phyloP scores from a whole-genome alignment of 2,113 vertebrate genomes.

The Taurulus bubalis region DNA sequence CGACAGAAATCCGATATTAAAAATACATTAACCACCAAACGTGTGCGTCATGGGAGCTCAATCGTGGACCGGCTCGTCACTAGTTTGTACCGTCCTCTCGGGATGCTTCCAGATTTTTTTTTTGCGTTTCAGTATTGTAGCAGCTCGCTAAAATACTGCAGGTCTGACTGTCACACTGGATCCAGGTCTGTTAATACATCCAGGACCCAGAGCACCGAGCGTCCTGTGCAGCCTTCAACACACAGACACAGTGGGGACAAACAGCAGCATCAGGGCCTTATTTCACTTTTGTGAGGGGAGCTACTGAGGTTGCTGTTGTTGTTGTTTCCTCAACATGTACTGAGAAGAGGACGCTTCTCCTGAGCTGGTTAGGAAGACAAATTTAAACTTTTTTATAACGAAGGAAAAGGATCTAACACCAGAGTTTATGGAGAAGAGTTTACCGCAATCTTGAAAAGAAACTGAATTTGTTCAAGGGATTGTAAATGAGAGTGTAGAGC shows the following conservation, averaged over 20 bases:
- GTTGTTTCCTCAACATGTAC: neutral
- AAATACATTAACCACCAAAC: too few species aligned
- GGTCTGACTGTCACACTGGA: neutral
- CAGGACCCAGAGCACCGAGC: conserved; percentile 11
- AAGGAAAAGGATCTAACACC: neutral
- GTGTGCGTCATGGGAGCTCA: too few species aligned
- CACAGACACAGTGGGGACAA: neutral
- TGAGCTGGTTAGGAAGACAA: neutral
- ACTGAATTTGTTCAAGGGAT: neutral
- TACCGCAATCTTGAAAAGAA: neutral
- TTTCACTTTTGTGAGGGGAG: neutral
- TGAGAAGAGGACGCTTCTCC: neutral
- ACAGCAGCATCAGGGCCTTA: conserved; percentile 32
- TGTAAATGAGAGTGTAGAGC: neutral
- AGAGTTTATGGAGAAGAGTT: neutral
- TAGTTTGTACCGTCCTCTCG: neutral
- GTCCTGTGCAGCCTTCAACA: too few species aligned
- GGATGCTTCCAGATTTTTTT: neutral
- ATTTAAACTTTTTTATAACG: neutral
- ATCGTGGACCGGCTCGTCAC: neutral
- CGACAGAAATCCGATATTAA: too few species aligned
- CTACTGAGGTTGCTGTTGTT: too few species aligned
- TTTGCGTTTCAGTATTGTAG: neutral
- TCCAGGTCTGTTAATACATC: conserved; percentile 57
- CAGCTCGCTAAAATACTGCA: neutral